Conservation (phyloP, 2,113 vertebrate species). For the Barnardius zonarius region DNA sequence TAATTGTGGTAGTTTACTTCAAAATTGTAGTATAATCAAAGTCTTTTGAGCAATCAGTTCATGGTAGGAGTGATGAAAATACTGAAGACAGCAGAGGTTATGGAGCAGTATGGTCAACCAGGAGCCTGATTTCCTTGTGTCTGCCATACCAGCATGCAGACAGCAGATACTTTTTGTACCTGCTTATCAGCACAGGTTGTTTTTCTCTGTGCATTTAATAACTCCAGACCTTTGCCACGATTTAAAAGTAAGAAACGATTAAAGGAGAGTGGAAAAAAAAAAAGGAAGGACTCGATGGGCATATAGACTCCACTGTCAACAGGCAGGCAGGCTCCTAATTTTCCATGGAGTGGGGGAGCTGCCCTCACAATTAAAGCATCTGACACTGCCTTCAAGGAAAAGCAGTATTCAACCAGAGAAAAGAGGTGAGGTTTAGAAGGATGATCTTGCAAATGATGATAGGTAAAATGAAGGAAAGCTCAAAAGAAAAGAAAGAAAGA, state of each 20-base stretch:
- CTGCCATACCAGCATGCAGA: not conserved
- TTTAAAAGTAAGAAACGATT: not conserved
- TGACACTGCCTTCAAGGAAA: not conserved
- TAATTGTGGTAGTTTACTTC: not conserved
- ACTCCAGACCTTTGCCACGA: not conserved
- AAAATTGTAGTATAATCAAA: not conserved
- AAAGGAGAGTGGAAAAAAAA: not conserved
- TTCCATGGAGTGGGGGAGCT: not conserved
- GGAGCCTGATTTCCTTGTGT: not conserved
- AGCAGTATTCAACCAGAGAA: not conserved
- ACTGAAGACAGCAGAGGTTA: not conserved
- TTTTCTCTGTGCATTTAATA: not conserved
- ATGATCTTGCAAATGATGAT: not conserved
- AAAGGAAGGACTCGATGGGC: not conserved
- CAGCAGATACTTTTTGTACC: not conserved
- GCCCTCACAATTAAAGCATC: not conserved
- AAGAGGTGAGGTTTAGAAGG: not conserved
- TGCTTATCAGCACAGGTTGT: not conserved
- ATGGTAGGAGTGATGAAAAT: not conserved
- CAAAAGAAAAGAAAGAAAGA: not conserved
- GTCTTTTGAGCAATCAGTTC: not conserved
- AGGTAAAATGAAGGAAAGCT: not conserved
- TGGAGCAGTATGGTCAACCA: not conserved
- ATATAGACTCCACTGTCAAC: not conserved
- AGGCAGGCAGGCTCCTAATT: not conserved